Conservation (phyloP, 2,888 invertebrate genomes). For the Callyntrura guangdongensis region DNA sequence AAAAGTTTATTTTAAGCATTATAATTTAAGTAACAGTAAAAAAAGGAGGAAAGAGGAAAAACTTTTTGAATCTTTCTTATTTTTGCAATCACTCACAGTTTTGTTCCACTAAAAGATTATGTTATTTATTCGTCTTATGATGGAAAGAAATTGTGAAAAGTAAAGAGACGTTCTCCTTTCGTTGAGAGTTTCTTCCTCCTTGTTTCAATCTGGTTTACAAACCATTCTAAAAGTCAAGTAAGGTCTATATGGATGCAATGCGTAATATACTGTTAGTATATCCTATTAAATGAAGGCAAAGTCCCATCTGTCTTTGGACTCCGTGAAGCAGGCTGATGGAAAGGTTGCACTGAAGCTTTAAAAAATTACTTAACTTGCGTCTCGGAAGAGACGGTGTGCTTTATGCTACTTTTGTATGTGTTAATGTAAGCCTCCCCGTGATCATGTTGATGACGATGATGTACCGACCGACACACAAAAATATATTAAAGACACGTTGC, state of each 20-base stretch:
- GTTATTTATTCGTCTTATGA: not conserved
- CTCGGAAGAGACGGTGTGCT: not conserved
- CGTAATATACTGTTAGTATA: no score
- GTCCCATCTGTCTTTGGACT: constrained; percentile 18
- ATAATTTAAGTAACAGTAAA: no score
- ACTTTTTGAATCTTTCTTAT: constrained; percentile 6
- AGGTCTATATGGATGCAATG: no score
- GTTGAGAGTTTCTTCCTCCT: not conserved
- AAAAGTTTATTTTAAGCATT: no score
- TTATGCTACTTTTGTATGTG: not conserved
- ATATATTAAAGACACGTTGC: no score
- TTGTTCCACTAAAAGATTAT: constrained; percentile 3
- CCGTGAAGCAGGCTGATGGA: not conserved
- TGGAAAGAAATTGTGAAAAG: not conserved
- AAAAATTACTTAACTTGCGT: constrained; percentile 1
- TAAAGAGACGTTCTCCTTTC: not conserved
- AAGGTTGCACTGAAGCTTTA: not conserved
- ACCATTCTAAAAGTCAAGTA: not conserved
- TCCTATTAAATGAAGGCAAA: not conserved
- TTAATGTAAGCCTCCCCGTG: no score
- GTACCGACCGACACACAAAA: no score
- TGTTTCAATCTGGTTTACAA: not conserved
- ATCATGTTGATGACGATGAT: no score
- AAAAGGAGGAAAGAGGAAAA: not conserved
- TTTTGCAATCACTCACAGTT: constrained; percentile 30